Base-by-base conservation (phyloP, 1,140 invertebrate species). In the Cotesia vestalis region DNA sequence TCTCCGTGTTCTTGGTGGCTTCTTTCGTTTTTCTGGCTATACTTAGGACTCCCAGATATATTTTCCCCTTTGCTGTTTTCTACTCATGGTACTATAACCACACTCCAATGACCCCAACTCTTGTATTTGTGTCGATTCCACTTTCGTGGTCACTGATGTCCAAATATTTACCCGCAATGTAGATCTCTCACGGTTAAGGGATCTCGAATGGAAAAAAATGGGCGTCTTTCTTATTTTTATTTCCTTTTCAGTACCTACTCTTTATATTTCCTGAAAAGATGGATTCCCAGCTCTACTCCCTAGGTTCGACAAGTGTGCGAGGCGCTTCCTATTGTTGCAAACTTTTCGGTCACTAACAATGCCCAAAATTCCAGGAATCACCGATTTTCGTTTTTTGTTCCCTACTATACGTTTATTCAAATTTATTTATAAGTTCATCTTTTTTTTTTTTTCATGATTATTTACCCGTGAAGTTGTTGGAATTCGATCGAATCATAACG, bases 91-190 rank as follows among this genome's bases (percentile, higher is more conserved):
- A 72, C 36, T 46, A 60, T 20, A 27, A 40, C 57, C 34, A 72
- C 55, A 72, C 70, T 66, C 14, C 40, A 66, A 72, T 68, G 9
- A 38, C 62, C 38, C 1, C n/a, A n/a, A 34, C 64, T 34, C 14
- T 57, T 76, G 17, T 72, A 52, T 66, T 57, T 76, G 17, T 72
- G 60, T 66, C 70, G 69, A 73, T 75, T 70, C 71, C 71, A 73
- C 71, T 77, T 76, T 75, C 69, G 77, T 69, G 76, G 75, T 78
- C 79, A 75, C 52, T 69, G 71, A 76, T 73, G 80, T 84, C 82
- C 81, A 83, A 84, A 84, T 84, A 84, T 84, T 84, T 83, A 81
- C 79, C 74, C 73, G 71, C 78, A 77, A 79, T 81, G 72, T 75
- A 72, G 73, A 75, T 75, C 68, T 73, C 73, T 72, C 71, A 71